Percentiles rank a stretch among this genome's conserved stretches.
phyloP scores from a whole-genome alignment of 2,888 invertebrate species.

The Doris montereyensis region DNA sequence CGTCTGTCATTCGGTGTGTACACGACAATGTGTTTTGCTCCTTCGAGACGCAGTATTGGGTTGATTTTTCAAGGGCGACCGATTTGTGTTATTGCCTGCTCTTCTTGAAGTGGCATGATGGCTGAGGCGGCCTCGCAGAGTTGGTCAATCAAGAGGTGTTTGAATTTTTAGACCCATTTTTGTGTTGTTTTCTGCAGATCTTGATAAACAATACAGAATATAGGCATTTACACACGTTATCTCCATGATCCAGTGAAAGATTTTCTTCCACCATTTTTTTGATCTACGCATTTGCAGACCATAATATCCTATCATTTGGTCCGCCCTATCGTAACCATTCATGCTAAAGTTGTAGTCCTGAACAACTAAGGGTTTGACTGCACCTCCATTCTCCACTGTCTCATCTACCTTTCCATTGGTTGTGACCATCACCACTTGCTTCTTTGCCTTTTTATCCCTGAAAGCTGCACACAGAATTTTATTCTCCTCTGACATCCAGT shows the following conservation, averaged over 20 bases:
- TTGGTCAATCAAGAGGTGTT: no score
- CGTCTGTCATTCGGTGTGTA: neutral
- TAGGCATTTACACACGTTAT: neutral
- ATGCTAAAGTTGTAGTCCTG: no score
- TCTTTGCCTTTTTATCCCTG: neutral
- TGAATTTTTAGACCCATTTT: no score
- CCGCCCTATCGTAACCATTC: no score
- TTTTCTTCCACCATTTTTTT: no score
- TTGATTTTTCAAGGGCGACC: no score
- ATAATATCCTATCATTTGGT: no score
- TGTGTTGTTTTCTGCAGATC: neutral
- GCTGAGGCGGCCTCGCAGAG: no score
- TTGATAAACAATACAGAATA: neutral
- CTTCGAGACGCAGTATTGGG: neutral
- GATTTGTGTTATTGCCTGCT: no score
- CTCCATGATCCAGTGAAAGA: no score
- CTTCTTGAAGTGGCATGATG: no score
- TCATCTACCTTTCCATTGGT: neutral
- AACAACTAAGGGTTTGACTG: neutral
- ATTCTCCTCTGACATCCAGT: conserved; percentile 11
- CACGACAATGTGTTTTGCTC: neutral
- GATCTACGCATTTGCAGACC: neutral
- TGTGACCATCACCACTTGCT: neutral
- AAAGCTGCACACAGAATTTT: conserved; percentile 7
- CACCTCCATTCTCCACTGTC: neutral